Conservation (phyloP, 2,888 invertebrate species). For the Coecobrya sp. region DNA sequence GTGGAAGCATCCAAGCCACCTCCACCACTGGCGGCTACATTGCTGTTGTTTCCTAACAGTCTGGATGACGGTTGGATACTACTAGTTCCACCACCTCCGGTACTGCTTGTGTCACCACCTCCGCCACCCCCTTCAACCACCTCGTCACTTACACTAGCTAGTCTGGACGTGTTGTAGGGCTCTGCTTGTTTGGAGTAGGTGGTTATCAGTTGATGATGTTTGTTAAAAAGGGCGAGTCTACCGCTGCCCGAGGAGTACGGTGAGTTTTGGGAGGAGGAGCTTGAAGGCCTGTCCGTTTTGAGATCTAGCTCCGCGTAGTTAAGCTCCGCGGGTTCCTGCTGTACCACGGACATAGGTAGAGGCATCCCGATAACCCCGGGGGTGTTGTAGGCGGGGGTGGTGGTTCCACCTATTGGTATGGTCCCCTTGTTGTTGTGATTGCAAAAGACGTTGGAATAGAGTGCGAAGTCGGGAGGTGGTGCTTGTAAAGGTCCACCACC, state of each 20-base stretch:
- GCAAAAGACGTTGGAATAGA: conserved; percentile 76
- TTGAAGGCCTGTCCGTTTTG: conserved; percentile 88
- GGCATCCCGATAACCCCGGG: conserved; percentile 66
- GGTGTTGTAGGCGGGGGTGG: conserved; percentile 71
- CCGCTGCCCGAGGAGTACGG: conserved; percentile 54
- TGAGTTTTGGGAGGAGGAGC: conserved; percentile 70
- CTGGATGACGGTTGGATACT: conserved; percentile 1
- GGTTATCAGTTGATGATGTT: conserved; percentile 65
- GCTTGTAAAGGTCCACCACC: background rate
- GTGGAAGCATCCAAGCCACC: background rate
- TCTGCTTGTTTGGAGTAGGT: conserved; percentile 46
- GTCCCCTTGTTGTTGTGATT: conserved; percentile 19
- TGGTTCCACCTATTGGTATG: conserved; percentile 66
- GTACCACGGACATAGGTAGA: conserved; percentile 39
- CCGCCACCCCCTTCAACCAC: background rate
- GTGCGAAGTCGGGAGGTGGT: conserved; percentile 45
- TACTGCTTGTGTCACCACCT: background rate
- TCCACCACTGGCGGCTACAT: background rate
- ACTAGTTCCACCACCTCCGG: too few relatives aligned
- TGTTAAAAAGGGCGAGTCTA: conserved; percentile 49
- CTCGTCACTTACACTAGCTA: background rate
- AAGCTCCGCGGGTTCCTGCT: conserved; percentile 89
- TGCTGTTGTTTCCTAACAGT: background rate
- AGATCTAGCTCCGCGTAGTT: conserved; percentile 95
- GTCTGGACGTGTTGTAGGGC: conserved; percentile 34